Conservation (phyloP, 2,888 invertebrate species). For the Pheosia tremula region DNA sequence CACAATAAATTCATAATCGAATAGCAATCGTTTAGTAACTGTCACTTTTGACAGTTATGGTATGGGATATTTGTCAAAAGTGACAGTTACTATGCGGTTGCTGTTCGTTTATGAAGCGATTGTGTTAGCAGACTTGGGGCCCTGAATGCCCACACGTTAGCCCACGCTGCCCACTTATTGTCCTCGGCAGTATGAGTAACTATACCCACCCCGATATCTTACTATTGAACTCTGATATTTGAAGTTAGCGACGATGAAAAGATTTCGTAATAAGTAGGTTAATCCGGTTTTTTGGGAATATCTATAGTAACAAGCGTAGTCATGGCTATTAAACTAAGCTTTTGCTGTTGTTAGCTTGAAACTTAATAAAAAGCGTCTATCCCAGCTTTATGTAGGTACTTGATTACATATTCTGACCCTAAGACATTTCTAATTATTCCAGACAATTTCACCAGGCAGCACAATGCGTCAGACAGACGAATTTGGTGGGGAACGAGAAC, state of each 20-base stretch:
- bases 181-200: slow-evolving; percentile 44
- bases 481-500: slow-evolving; percentile 61
- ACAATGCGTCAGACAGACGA: slow-evolving; percentile 54
- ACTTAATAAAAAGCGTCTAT: slow-evolving; percentile 28
- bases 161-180: slow-evolving; percentile 55
- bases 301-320: slow-evolving; percentile 7
- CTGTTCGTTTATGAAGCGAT: too few species aligned
- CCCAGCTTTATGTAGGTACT: slow-evolving; percentile 22
- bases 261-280: slow-evolving; percentile 19
- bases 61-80: too few species aligned
- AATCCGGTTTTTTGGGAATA: slow-evolving; percentile 8
- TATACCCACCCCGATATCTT: slow-evolving; percentile 32
- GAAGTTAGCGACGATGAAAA: slow-evolving; percentile 23
- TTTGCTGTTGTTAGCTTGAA: slow-evolving; percentile 16
- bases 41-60: too few species aligned
- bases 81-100: too few species aligned
- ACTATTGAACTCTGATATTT: slow-evolving; percentile 43
- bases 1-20: too few species aligned
- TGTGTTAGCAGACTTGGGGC: too few species aligned
- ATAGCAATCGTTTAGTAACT: too few species aligned
- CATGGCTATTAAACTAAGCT: slow-evolving; percentile 5
- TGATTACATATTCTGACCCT: slow-evolving; percentile 37
- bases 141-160: slow-evolving; percentile 57
- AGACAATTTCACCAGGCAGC: slow-evolving; percentile 66
- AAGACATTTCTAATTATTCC: slow-evolving; percentile 62